Evolutionary conservation across 1,140 invertebrate genomes (phyloP).

Genomic region (Cotesia chilonis): DNA sequence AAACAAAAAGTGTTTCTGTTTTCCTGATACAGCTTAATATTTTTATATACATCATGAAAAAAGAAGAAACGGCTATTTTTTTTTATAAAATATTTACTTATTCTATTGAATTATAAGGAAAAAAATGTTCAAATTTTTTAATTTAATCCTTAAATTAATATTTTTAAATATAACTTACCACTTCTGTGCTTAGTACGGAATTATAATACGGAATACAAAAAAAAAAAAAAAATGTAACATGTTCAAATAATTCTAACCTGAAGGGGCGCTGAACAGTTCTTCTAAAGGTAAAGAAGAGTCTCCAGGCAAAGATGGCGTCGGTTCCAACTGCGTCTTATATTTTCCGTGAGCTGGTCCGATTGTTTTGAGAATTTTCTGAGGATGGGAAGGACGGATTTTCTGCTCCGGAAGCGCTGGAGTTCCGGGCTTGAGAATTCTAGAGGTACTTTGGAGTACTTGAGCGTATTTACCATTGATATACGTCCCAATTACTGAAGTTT

Average conservation of each 20-base stretch:
- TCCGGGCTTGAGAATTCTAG: slow-evolving; percentile 64
- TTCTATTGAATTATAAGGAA: too few species aligned
- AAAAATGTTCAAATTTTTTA: too few species aligned
- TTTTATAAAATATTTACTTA: too few species aligned
- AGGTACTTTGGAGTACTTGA: slow-evolving; percentile 80
- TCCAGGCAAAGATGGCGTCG: slow-evolving; percentile 70
- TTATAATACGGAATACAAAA: not conserved
- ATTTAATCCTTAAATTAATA: too few species aligned
- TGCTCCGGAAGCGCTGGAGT: slow-evolving; percentile 40
- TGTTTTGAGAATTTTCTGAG: slow-evolving; percentile 77
- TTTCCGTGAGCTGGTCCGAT: slow-evolving; percentile 71
- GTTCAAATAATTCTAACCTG: slow-evolving; percentile 35
- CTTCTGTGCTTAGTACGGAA: too few species aligned
- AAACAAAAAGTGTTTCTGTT: too few species aligned
- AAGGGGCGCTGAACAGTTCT: slow-evolving; percentile 61
- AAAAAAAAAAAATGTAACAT: not conserved
- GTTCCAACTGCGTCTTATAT: slow-evolving; percentile 67
- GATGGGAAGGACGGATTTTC: slow-evolving; percentile 73
- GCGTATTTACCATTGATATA: slow-evolving; percentile 89
- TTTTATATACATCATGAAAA: too few species aligned
- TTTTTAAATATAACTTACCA: too few species aligned
- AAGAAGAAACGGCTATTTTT: too few species aligned
- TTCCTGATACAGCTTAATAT: too few species aligned
- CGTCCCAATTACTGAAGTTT: slow-evolving; percentile 88
- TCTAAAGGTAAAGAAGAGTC: slow-evolving; percentile 65